phyloP scores from a whole-genome alignment of 92 coral and sea anemone genomes.

The Zoanthus solanderi region DNA sequence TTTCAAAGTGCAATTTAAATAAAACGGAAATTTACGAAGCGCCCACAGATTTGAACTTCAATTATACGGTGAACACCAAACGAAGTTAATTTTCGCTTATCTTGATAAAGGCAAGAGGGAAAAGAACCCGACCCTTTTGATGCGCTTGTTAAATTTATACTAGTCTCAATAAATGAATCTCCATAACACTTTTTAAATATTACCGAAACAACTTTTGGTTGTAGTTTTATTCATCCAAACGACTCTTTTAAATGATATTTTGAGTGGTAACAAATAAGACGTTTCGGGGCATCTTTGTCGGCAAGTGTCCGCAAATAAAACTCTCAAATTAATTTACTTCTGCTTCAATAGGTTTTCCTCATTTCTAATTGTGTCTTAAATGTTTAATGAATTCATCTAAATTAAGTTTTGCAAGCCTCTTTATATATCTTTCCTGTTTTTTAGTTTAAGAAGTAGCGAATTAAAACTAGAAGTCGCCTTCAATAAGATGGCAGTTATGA shows the following conservation, averaged over 20 bases:
- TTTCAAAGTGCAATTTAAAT: not conserved
- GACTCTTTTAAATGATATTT: not conserved
- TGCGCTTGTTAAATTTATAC: not conserved
- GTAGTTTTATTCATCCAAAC: not conserved
- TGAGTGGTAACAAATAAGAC: not conserved
- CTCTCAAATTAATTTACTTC: conserved; percentile 48
- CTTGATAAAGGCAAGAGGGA: not conserved
- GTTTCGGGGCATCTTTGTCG: conserved; percentile 25
- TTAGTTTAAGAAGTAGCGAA: not conserved
- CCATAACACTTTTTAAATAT: not conserved
- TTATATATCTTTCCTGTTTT: conserved; percentile 22
- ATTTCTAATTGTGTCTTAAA: conserved; percentile 48
- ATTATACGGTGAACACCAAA: not conserved
- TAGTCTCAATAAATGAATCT: not conserved
- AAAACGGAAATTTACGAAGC: not conserved
- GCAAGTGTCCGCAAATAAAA: conserved; percentile 45
- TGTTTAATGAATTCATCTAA: conserved; percentile 45
- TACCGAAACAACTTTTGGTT: not conserved
- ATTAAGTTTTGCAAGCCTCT: conserved; percentile 46
- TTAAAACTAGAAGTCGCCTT: conserved; percentile 13
- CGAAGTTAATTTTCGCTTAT: not conserved
- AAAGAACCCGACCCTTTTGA: not conserved
- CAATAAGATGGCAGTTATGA: conserved; percentile 16
- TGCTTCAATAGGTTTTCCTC: conserved; percentile 46
- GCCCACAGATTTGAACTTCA: not conserved